Conservation (phyloP, 2,113 vertebrate species). For the Ivindomyrus marchei region DNA sequence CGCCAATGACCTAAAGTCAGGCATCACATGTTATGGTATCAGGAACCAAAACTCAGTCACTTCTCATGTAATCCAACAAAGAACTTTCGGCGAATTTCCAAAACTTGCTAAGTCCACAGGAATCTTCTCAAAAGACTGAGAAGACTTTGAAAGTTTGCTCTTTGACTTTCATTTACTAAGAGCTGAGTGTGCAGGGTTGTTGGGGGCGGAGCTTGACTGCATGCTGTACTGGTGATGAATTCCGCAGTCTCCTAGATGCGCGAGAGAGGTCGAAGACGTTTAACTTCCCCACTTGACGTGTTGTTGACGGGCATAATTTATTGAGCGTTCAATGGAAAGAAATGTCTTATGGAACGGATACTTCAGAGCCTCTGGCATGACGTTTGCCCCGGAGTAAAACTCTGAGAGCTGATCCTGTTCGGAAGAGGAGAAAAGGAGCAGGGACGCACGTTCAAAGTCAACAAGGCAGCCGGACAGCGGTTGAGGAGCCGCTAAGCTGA, state of each 20-base stretch:
- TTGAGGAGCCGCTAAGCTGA: neutral
- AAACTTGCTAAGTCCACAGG: too few species aligned
- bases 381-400: constrained; percentile 11
- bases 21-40: neutral
- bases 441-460: neutral
- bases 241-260: neutral
- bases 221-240: neutral
- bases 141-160: neutral
- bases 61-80: neutral
- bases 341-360: neutral
- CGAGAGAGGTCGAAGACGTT: neutral
- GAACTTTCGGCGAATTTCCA: too few species aligned
- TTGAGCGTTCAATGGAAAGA: neutral
- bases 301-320: neutral
- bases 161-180: neutral
- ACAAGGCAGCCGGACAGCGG: neutral
- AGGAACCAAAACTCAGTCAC: neutral
- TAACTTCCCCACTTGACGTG: neutral
- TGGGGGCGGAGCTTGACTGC: neutral
- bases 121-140: neutral
- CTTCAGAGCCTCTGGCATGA: neutral
- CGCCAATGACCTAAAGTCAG: neutral
- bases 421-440: neutral
- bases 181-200: neutral
- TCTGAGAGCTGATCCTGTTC: neutral